These are phyloP conservation scores for Psittacula echo DNA, from an alignment of 2,797 vertebrate genomes.

Conservation along the genomic window DNA sequence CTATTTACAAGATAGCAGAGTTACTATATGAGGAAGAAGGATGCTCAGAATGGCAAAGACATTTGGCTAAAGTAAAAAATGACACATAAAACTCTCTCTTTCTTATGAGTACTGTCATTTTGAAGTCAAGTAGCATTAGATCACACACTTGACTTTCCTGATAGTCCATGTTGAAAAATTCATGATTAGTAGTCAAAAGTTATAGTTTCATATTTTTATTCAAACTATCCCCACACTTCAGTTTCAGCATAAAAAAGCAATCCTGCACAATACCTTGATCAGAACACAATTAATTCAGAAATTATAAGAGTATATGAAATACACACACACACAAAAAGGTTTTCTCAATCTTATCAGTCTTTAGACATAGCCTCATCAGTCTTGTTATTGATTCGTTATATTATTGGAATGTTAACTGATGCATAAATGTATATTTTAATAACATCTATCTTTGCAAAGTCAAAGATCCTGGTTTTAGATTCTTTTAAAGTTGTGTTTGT, in stretches of 20 bases:
- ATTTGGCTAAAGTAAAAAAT: not conserved
- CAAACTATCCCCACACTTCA: not conserved
- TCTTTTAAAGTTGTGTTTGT: not conserved
- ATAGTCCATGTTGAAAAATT: not conserved
- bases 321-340: not conserved
- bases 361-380: not conserved
- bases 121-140: not conserved
- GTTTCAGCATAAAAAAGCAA: not conserved
- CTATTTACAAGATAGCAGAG: not conserved
- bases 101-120: not conserved
- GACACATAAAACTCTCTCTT: not conserved
- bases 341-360: not conserved
- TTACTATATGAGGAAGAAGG: not conserved
- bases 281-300: not conserved
- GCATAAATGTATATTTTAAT: not conserved
- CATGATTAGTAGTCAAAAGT: not conserved
- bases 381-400: not conserved
- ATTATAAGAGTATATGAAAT: not conserved
- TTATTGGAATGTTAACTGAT: not conserved
- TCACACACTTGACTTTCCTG: not conserved
- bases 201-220: not conserved
- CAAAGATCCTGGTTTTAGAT: not conserved
- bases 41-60: not conserved
- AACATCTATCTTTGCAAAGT: not conserved
- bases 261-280: not conserved